Evolutionary conservation across 2,113 vertebrate species (phyloP), one percentile per base, ranked within the genome.

Genomic region (Apodemus sylvaticus): DNA sequence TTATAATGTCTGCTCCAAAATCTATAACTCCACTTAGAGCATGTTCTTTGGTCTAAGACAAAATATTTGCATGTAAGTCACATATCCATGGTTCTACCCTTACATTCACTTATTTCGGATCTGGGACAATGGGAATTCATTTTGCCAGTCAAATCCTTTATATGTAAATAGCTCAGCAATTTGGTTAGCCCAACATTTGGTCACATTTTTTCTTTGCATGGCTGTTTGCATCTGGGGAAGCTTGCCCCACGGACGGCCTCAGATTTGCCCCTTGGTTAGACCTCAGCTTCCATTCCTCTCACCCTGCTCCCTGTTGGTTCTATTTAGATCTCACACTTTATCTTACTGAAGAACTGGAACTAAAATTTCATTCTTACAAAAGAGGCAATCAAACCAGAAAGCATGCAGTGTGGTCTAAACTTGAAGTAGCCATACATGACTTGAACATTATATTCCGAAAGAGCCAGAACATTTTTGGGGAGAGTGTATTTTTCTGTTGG

Each of bases 21-120:
- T 60, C 79, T 78, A 64, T 71, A 26, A 55, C 42, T 53, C 16
- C 77, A 86, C 36, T 34, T 68, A 92, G 58, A 96, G 17, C 17
- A 45, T 64, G 93, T 97, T 85, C 90, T 97, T 97, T 92, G 91
- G 93, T 90, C 89, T 36, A 92, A 97, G 97, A 96, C 60, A 97
- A 97, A 96, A 94, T 31, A 90, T 94, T 88, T 86, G 53, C 58
- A 55, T 60, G 12, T 88, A 51, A 89, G 94, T 92, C 87, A 68
- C 76, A 77, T 55, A 87, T 86, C 92, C 89, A 86, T 71, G 88
- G 96, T 95, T 90, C 85, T 62, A 3, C 62, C 39, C n/a, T 34
- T 87, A 4, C 26, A 1, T 31, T 66, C 29, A 16, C 81, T 94
- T 74, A 79, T 81, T 66, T 71, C 0, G 31, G 17, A 7, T 1